These are phyloP conservation scores for Brachirus orientalis DNA, from an alignment of 2,113 vertebrate genomes.

Conservation along the genomic window DNA sequence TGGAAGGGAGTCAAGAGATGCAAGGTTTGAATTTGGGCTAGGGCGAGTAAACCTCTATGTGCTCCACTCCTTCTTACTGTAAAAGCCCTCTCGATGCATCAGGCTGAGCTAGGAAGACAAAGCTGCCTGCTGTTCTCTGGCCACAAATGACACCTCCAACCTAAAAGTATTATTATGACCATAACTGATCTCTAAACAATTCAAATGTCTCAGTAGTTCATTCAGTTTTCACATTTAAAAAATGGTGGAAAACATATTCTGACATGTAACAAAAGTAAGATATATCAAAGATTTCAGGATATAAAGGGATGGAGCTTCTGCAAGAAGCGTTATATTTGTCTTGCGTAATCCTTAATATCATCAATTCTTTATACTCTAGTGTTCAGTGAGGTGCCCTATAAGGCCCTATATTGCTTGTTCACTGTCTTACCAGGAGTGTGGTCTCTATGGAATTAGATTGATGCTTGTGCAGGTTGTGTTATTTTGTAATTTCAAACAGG, in stretches of 20 bases:
- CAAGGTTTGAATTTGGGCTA: slow-evolving; percentile 68
- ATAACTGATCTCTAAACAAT: not conserved
- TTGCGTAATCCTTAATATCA: too few relatives aligned
- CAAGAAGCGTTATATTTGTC: too few relatives aligned
- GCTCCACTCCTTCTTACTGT: slow-evolving; percentile 79
- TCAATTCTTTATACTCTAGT: too few relatives aligned
- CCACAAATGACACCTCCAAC: slow-evolving; percentile 19
- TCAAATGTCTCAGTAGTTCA: not conserved
- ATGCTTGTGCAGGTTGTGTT: too few relatives aligned
- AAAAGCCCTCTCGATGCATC: slow-evolving; percentile 70
- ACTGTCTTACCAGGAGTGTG: too few relatives aligned
- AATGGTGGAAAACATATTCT: not conserved
- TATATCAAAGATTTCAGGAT: too few relatives aligned
- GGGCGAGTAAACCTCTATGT: slow-evolving; percentile 69
- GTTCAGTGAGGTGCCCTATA: too few relatives aligned
- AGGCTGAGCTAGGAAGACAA: slow-evolving; percentile 34
- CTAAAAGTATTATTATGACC: not conserved
- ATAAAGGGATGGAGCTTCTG: too few relatives aligned
- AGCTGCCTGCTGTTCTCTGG: slow-evolving; percentile 8
- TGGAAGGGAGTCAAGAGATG: slow-evolving; percentile 68
- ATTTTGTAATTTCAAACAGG: too few relatives aligned
- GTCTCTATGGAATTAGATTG: too few relatives aligned
- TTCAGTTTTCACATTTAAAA: not conserved
- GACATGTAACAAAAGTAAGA: too few relatives aligned
- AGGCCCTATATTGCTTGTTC: too few relatives aligned